A percentile compares a stretch with the other conserved stretches of the same genome.
phyloP scores from a whole-genome alignment of 1,140 invertebrate genomes.

The Orchesella cincta region DNA sequence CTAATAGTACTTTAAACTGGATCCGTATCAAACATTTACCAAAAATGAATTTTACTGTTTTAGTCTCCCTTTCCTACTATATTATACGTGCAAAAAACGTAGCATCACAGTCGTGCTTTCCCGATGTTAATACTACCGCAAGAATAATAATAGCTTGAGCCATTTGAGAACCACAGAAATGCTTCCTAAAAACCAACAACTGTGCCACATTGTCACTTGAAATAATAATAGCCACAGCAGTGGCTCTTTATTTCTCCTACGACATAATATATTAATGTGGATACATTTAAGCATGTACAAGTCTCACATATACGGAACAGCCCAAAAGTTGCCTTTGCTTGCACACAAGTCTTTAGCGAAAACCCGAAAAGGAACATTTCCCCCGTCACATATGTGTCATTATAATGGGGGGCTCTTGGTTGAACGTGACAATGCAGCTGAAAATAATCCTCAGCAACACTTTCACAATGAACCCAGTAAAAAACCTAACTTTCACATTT shows the following conservation, averaged over 20 bases:
- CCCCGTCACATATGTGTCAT: constrained; percentile 19
- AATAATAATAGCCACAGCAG: constrained; percentile 11
- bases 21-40: no score
- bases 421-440: constrained; percentile 13
- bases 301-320: background rate
- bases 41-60: no score
- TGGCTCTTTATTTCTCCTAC: background rate
- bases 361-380: background rate
- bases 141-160: constrained; percentile 7
- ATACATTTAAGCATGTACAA: background rate
- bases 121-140: background rate
- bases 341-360: background rate
- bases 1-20: no score
- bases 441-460: constrained; percentile 18
- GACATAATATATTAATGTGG: background rate
- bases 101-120: background rate
- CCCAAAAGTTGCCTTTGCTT: background rate
- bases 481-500: background rate
- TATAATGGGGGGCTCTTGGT: constrained; percentile 1
- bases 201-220: constrained; percentile 37
- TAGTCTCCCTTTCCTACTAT: no score
- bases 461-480: background rate
- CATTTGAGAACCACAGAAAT: constrained; percentile 1
- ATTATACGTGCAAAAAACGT: background rate
- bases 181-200: constrained; percentile 31